Conservation (phyloP, 2,113 vertebrate species). For the Chionomys nivalis region DNA sequence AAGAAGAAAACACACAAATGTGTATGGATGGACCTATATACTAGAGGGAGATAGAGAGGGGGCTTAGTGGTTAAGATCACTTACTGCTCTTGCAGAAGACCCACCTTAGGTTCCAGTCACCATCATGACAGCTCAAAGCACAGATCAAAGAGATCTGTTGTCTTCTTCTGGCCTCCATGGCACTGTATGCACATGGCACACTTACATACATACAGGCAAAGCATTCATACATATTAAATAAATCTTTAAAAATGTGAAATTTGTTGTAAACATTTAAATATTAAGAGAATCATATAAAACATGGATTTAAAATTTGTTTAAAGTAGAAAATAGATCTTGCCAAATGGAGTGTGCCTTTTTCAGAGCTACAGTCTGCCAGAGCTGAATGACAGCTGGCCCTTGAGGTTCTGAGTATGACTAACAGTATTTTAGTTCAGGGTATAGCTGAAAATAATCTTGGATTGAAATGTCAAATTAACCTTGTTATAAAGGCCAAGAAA, state of each 20-base stretch:
- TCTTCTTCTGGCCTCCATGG: not conserved
- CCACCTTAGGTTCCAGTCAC: not conserved
- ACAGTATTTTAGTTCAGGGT: slow-evolving; percentile 22
- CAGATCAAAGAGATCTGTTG: not conserved
- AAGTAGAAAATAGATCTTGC: slow-evolving; percentile 17
- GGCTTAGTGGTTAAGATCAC: not conserved
- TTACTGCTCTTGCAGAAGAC: not conserved
- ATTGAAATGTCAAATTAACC: not conserved
- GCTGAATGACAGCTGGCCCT: not conserved
- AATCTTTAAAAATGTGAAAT: not conserved
- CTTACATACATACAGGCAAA: not conserved
- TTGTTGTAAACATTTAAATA: slow-evolving; percentile 58
- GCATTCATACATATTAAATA: not conserved
- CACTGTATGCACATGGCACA: not conserved
- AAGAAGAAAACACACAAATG: not conserved
- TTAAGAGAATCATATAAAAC: slow-evolving; percentile 30
- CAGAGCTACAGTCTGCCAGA: not conserved
- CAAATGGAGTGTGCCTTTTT: not conserved
- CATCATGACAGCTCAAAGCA: not conserved
- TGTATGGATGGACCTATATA: not conserved
- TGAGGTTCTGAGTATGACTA: slow-evolving; percentile 31
- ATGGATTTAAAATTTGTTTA: slow-evolving; percentile 17
- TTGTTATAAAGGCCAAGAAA: slow-evolving; percentile 27
- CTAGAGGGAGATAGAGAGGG: not conserved
- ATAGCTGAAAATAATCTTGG: slow-evolving; percentile 21